Evolutionary conservation across 2,113 vertebrate species (phyloP), one percentile per base, ranked within the genome.

Genomic region (Phrynosoma blainvillii): DNA sequence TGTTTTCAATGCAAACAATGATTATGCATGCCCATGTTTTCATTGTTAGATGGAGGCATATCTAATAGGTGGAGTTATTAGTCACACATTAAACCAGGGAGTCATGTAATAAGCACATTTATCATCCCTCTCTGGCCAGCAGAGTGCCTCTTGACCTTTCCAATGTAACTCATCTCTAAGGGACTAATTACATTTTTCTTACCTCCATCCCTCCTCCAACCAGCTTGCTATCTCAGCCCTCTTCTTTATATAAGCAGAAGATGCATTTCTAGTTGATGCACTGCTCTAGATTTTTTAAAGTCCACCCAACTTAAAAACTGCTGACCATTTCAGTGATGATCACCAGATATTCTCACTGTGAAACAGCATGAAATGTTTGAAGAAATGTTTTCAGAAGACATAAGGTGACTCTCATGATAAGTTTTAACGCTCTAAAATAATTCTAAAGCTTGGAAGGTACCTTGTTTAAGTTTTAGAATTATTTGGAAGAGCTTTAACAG

Each of bases 301-400:
- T 47, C 54, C 27, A 65, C 30, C n/a, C 13, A 62, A 13, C 18
- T 62, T 74, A n/a, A 70, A 7, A 13, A 7, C 13, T n/a, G 21
- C 52, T 79, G 52, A 59, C 3, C 16, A 59, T 27, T 79, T 56
- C 56, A 30, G 56, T 3, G 1, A 8, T 40, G 32, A 10, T 21
- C 27, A 0, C 0, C 16, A 0, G 13, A 81, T 0, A 0, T 2
- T 79, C n/a, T 73, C 23, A 18, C 0, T 0, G 0, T 23, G 52
- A 32, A 80, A 71, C 75, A 14, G 21, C 0, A 0, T 47, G 68
- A 5, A 9, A 6, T 36, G 23, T 52, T 88, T 5, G 59, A 75
- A 85, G 12, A 23, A 1, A 54, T 36, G 20, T 54, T 66, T 77
- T 42, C 47, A 47, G 47, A 47, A 47, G 47, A 2, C 47, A 47